These are phyloP conservation scores for Copidosoma aretas DNA, from an alignment of 2,888 invertebrate genomes.

Conservation along the genomic window DNA sequence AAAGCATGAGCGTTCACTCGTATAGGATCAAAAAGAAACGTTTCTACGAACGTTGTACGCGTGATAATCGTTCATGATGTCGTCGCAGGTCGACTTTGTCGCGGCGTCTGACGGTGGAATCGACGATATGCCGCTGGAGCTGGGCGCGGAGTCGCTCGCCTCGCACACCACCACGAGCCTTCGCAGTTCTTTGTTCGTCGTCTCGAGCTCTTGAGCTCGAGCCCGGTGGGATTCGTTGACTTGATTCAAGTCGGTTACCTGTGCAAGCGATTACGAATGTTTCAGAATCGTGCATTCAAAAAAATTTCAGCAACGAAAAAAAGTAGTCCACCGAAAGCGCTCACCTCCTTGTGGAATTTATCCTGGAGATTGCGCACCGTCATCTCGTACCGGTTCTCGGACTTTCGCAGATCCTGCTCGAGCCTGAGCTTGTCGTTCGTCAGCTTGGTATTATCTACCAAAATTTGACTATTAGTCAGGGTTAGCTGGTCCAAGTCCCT, in stretches of 20 bases:
- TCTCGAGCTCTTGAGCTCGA: constrained; percentile 62
- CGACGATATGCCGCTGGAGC: constrained; percentile 60
- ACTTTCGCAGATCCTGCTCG: constrained; percentile 70
- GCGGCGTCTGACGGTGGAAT: constrained; percentile 53
- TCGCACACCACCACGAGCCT: constrained; percentile 58
- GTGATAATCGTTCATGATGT: constrained; percentile 56
- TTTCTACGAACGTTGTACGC: constrained; percentile 52
- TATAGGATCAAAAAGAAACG: neutral
- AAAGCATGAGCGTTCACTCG: neutral
- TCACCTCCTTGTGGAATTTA: constrained; percentile 58
- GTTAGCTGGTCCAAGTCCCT: constrained; percentile 76
- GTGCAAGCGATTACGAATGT: constrained; percentile 18
- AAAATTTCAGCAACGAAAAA: neutral
- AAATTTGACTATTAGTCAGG: constrained; percentile 76
- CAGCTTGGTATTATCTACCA: constrained; percentile 76
- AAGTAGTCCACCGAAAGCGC: too few species aligned
- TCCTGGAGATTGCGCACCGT: constrained; percentile 54
- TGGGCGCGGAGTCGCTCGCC: constrained; percentile 60
- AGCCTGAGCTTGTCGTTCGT: constrained; percentile 73
- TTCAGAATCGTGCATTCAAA: too few species aligned
- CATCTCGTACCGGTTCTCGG: constrained; percentile 53
- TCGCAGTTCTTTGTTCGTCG: constrained; percentile 59
- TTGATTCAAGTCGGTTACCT: constrained; percentile 63
- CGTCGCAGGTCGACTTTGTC: constrained; percentile 54
- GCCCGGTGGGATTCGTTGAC: constrained; percentile 63